Evolutionary conservation across 2,888 invertebrate species (phyloP).

Genomic region (Tuberolachnus salignus): DNA sequence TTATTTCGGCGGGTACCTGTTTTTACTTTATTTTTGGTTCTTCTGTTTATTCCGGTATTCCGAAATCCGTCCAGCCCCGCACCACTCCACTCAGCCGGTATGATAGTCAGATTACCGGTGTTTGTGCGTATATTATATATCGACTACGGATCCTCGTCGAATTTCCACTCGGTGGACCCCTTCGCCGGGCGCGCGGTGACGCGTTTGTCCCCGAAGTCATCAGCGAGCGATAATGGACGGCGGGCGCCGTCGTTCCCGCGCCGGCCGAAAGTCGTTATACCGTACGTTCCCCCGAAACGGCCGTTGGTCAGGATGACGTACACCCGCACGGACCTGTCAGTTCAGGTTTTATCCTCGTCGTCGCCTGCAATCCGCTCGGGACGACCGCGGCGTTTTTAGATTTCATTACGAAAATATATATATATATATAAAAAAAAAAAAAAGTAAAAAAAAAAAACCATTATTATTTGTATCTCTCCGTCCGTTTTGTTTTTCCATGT

Average conservation of each 20-base stretch:
- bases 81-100: neutral
- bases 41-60: too few relatives aligned
- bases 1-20: too few relatives aligned
- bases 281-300: neutral
- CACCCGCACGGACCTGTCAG: neutral
- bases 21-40: too few relatives aligned
- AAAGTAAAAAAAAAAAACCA: constrained; percentile 1
- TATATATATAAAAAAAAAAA: too few relatives aligned
- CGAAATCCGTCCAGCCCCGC: too few relatives aligned
- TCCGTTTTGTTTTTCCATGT: neutral
- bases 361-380: neutral
- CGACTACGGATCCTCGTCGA: neutral
- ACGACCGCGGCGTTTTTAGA: neutral
- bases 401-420: constrained; percentile 6
- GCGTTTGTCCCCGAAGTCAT: too few relatives aligned
- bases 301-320: neutral
- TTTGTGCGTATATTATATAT: too few relatives aligned
- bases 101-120: neutral
- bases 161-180: neutral
- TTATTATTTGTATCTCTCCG: neutral
- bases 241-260: constrained; percentile 1
- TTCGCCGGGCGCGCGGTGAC: neutral
- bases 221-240: constrained; percentile 14
- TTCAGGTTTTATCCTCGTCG: neutral
- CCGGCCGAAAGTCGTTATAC: constrained; percentile 18